Percentiles rank a stretch among this genome's conserved stretches.
phyloP scores from a whole-genome alignment of 2,888 invertebrate genomes.

The Sarcophaga carnaria region DNA sequence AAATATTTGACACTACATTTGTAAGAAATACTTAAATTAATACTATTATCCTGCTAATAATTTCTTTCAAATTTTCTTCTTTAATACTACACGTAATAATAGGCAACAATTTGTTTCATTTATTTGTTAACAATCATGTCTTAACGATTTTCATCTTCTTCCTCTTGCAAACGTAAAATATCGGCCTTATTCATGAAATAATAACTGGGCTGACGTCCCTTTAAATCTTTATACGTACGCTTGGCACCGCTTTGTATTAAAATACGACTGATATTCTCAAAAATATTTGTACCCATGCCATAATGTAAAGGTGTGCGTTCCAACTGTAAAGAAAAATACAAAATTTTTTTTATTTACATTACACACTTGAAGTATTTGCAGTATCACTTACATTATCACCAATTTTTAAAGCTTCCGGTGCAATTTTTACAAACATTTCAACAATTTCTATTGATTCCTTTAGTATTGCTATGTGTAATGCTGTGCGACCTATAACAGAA shows the following conservation, averaged over 20 bases:
- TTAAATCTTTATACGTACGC: conserved; percentile 91
- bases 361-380: not conserved
- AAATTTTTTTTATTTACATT: conserved; percentile 25
- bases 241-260: conserved; percentile 92
- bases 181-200: conserved; percentile 97
- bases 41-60: not conserved
- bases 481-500: conserved; percentile 84
- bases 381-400: conserved; percentile 90
- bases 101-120: conserved; percentile 11
- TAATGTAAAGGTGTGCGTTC: conserved; percentile 94
- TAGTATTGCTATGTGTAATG: conserved; percentile 93
- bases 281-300: conserved; percentile 93
- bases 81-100: conserved; percentile 28
- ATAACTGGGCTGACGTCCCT: conserved; percentile 94
- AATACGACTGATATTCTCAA: conserved; percentile 90
- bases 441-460: conserved; percentile 92
- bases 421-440: conserved; percentile 87
- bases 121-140: not conserved
- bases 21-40: conserved; percentile 24
- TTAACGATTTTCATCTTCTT: conserved; percentile 85
- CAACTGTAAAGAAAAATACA: conserved; percentile 83
- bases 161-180: conserved; percentile 91
- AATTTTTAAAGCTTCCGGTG: conserved; percentile 88
- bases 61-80: not conserved
- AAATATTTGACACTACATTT: conserved; percentile 55